These are phyloP conservation scores for Drosophila repletoides DNA, from an alignment of 1,140 invertebrate species.

Conservation along the genomic window DNA sequence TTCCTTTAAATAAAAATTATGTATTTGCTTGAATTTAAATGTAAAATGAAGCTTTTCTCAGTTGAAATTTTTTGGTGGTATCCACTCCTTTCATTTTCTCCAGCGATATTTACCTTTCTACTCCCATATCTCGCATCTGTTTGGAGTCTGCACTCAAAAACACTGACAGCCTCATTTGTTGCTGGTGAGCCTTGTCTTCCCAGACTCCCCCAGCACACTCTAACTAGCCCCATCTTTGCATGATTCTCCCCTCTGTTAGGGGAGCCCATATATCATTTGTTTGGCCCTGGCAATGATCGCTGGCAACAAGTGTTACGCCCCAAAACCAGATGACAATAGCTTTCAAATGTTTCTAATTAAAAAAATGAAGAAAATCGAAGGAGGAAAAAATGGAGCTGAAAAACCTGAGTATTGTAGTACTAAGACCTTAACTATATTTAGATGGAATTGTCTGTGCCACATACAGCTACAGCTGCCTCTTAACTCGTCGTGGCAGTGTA, in stretches of 20 bases:
- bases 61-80: background rate
- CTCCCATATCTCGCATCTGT: background rate
- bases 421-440: conserved; percentile 43
- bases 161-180: conserved; percentile 70
- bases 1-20: no score
- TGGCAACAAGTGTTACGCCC: conserved; percentile 66
- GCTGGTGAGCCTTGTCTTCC: conserved; percentile 55
- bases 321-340: conserved; percentile 55
- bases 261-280: conserved; percentile 46
- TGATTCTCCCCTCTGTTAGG: background rate
- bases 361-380: conserved; percentile 53
- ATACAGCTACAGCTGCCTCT: conserved; percentile 56
- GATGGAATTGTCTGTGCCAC: conserved; percentile 21
- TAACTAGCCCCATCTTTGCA: conserved; percentile 15
- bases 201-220: background rate
- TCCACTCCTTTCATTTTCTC: background rate
- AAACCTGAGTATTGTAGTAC: no score
- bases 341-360: conserved; percentile 80
- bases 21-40: no score
- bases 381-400: no score
- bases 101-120: background rate
- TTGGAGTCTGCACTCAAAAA: background rate
- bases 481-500: conserved; percentile 65
- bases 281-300: conserved; percentile 63
- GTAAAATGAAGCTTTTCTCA: no score